Evolutionary conservation across 2,888 invertebrate species (phyloP), one percentile per base, ranked within the genome.

Genomic region (Stratiomys singularior): DNA sequence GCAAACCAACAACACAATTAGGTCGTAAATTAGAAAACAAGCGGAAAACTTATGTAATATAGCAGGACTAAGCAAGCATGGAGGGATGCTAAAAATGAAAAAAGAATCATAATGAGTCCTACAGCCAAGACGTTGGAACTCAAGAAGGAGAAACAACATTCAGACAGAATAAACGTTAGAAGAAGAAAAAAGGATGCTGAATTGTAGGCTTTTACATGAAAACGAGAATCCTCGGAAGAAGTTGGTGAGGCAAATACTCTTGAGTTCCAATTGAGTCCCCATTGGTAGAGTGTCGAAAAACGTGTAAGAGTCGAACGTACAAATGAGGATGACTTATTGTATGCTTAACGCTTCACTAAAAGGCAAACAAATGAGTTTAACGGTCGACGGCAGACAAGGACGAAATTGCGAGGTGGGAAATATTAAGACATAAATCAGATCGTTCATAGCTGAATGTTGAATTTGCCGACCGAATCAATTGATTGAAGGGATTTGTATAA

Each of bases 21-120:
- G 60, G 74, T 60, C 74, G 37, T 58, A 74, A 74, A 74, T 74
- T 74, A 74, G 74, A 52, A 60, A 60, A 74, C 58, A 74, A 37
- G 60, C 74, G 37, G 37, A 27, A 72, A 72, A 74, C 58, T 67
- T 21, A n/a, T 60, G 60, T 47, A 69, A 4, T 25, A 60, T 30
- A 9, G 7, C 30, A n/a, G 37, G 37, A 37, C 37, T 3, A 37
- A 37, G 37, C 9, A 37, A 9, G 9, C 3, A 9, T 60, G 23
- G 9, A 60, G 64, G n/a, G 30, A 64, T 15, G 21, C 44, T 44
- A 21, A 44, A 44, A n/a, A 21, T 13, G 27, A 15, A 44, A 21
- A 2, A 30, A 64, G 9, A 64, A 30, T 30, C 9, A n/a, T 64
- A 64, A 28, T 28, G 67, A 67, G 67, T 21, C 13, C n/a, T 1